These are phyloP conservation scores for Archaeoteleia sp. DNA, from an alignment of 2,888 invertebrate genomes.

Conservation along the genomic window DNA sequence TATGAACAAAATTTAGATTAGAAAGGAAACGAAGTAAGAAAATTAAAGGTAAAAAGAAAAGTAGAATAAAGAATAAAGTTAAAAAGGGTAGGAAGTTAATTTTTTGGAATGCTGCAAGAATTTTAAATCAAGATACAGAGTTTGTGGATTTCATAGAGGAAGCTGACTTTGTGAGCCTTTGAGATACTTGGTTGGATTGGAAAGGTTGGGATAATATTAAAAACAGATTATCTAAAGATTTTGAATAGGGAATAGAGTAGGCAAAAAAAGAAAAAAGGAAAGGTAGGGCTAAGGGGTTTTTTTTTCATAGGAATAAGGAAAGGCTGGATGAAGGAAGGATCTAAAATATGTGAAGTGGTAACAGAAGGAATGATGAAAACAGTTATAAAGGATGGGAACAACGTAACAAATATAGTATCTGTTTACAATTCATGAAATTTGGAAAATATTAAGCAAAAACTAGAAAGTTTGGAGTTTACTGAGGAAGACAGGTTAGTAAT, in stretches of 20 bases:
- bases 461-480: neutral
- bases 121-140: no score
- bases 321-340: no score
- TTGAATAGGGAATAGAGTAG: no score
- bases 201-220: no score
- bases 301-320: no score
- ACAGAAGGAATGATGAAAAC: no score
- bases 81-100: conserved; percentile 1
- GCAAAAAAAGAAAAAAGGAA: no score
- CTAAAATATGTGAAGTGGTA: no score
- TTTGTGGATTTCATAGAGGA: conserved; percentile 2
- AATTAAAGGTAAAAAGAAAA: neutral
- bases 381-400: neutral
- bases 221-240: no score
- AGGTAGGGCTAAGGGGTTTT: no score
- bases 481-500: conserved; percentile 4
- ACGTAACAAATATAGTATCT: conserved; percentile 1
- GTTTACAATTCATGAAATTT: conserved; percentile 7
- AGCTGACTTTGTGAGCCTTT: no score
- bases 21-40: neutral
- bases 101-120: conserved; percentile 1
- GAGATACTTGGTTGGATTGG: no score
- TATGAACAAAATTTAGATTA: conserved; percentile 29
- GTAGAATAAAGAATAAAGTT: neutral
- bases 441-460: conserved; percentile 4